Base-by-base conservation (phyloP, 2,888 invertebrate genomes). In the Caenorhabditis becei region DNA sequence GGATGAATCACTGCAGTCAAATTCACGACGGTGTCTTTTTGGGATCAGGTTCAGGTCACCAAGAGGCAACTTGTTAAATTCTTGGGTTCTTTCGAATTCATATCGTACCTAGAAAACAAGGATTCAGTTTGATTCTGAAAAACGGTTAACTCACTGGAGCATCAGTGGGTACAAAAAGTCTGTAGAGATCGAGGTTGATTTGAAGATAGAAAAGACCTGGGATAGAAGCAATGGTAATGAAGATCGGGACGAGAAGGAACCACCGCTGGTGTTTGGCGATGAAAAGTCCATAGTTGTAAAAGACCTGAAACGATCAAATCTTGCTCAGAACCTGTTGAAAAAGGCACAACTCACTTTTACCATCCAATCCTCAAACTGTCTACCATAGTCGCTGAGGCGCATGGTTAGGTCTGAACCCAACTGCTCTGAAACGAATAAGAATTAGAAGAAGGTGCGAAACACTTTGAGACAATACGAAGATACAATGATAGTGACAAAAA, bases 181-280 rank as follows among this genome's bases (percentile, higher is more conserved):
- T 82, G 83, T 91, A 90, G 58, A 90, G 83, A 83, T 90, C 90
- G 41, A 90, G 82, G 62, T 90, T 90, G 77, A 90, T 90, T 59
- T 83, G 83, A 16, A 90, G 65, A 65, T 80, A 86, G 54, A 85
- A 86, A 23, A 90, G 77, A 47, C 90, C 90, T 18, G 90, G 90
- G 2, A 88, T 49, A 26, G 80, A 88, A 8, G 80, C 70, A 14
- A 88, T 20, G 10, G 89, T 88, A 67, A 88, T 62, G 14, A 88
- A 28, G 4, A 84, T 61, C 8, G 83, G 81, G 0, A 77, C 82
- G 20, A 77, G 63, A 7, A 87, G 62, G 66, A 87, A 85, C 82
- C 81, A 84, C 18, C 61, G 51, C 26, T 90, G 90, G 77, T 90
- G 84, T 47, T 86, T 83, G 0, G 87, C 90, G n/a, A 90, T 82